Percentiles rank a stretch among this genome's conserved stretches.
These are phyloP conservation scores for Mastigias papua DNA, from an alignment of 30 jellyfish, hydroid and myxozoan genomes.

Conservation along the genomic window DNA sequence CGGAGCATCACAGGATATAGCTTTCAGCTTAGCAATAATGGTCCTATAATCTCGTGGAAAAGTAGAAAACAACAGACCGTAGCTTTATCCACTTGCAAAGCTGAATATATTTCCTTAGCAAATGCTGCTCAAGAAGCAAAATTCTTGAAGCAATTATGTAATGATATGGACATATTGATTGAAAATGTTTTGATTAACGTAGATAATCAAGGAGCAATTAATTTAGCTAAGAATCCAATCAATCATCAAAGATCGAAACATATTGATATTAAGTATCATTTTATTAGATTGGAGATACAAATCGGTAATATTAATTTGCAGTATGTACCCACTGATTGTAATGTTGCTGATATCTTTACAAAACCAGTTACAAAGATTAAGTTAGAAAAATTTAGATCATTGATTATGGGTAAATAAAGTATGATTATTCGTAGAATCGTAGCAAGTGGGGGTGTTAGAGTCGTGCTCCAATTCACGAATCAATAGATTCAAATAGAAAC, in stretches of 20 bases:
- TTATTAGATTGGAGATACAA: conserved; percentile 18
- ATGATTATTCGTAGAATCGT: not conserved
- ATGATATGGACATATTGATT: conserved; percentile 19
- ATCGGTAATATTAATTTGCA: conserved; percentile 43
- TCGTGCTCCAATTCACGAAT: not conserved
- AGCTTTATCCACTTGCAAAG: conserved; percentile 52
- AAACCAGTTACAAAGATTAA: conserved; percentile 41
- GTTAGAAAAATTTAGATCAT: conserved; percentile 17
- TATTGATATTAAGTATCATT: conserved; percentile 41
- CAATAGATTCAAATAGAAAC: not conserved
- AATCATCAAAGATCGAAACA: conserved; percentile 47
- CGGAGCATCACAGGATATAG: conserved; percentile 43
- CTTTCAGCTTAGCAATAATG: conserved; percentile 17
- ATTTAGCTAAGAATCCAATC: conserved; percentile 22
- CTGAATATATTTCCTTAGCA: conserved; percentile 40
- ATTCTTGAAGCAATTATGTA: conserved; percentile 28
- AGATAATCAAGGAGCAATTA: conserved; percentile 53
- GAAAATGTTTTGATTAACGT: conserved; percentile 14
- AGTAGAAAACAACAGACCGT: conserved; percentile 45
- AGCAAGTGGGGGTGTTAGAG: not conserved
- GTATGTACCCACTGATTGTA: conserved; percentile 35
- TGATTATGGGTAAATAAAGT: conserved; percentile 9
- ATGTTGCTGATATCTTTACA: conserved; percentile 75
- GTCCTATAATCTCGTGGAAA: conserved; percentile 46
- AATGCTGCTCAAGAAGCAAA: conserved; percentile 63